Conservation (phyloP, 2,113 vertebrate species). For the Siphamia tubifer region DNA sequence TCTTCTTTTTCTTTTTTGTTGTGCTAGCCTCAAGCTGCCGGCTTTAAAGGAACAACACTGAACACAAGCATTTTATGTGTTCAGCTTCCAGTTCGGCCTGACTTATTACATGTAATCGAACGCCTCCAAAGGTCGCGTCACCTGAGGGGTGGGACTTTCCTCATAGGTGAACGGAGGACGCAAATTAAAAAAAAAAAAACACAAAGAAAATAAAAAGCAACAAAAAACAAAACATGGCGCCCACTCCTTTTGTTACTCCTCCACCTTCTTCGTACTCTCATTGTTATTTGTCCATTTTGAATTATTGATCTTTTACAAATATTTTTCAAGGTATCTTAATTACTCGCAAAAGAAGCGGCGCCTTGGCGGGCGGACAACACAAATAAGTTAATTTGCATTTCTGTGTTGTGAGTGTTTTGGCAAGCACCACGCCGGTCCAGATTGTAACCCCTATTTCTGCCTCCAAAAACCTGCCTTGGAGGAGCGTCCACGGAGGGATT, state of each 20-base stretch:
- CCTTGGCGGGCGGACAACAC: conserved; percentile 97
- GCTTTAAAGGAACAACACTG: conserved; percentile 53
- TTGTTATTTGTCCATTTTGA: conserved; percentile 64
- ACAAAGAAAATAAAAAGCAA: neutral
- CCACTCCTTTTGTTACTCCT: neutral
- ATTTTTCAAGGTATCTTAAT: conserved; percentile 99
- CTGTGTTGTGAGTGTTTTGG: conserved; percentile 99
- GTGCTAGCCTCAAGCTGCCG: conserved; percentile 43
- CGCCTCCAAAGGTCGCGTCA: conserved; percentile 26
- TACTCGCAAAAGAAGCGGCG: conserved; percentile 93
- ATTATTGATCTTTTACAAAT: conserved; percentile 82
- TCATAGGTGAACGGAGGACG: conserved; percentile 21
- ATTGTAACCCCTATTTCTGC: conserved; percentile 99
- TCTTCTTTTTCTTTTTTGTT: neutral
- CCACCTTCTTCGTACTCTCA: conserved; percentile 1
- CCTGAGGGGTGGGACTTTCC: conserved; percentile 27
- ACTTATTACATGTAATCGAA: conserved; percentile 43
- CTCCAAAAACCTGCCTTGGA: conserved; percentile 99
- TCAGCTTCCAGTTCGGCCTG: conserved; percentile 31
- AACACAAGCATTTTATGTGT: conserved; percentile 3
- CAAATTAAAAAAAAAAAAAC: neutral
- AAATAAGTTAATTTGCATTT: conserved; percentile 99
- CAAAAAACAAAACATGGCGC: neutral
- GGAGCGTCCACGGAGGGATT: conserved; percentile 99
- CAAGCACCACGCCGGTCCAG: conserved; percentile 93